These are phyloP conservation scores for Brachypalpus laphriformis DNA, from an alignment of 2,888 invertebrate species.

Conservation along the genomic window DNA sequence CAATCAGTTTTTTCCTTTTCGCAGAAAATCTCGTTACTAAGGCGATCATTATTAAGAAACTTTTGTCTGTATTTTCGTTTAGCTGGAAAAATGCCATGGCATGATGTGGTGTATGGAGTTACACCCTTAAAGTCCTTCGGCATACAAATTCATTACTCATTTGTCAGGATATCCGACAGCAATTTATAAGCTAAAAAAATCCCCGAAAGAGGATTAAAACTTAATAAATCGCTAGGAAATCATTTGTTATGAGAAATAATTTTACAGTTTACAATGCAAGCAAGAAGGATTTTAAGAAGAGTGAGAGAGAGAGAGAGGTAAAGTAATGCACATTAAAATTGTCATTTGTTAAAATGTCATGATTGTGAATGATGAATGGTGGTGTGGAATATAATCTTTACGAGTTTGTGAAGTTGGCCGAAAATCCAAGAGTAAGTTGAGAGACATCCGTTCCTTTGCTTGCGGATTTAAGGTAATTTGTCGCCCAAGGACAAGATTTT, in stretches of 20 bases:
- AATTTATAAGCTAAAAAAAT: slow-evolving; percentile 48
- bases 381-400: background rate
- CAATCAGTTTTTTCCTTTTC: slow-evolving; percentile 26
- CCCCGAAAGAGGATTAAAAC: slow-evolving; percentile 33
- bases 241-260: background rate
- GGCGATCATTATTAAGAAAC: background rate
- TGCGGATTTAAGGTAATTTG: too few relatives aligned
- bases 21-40: background rate
- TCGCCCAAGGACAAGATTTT: too few relatives aligned
- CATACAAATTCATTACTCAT: slow-evolving; percentile 46
- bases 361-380: background rate
- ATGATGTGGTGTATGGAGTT: background rate
- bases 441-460: background rate
- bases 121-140: background rate
- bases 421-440: background rate
- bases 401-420: background rate
- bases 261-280: slow-evolving; percentile 3
- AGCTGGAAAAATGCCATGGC: background rate
- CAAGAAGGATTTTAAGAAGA: background rate
- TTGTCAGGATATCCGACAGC: slow-evolving; percentile 60
- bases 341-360: background rate
- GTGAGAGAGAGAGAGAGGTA: too few relatives aligned
- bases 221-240: slow-evolving; percentile 41
- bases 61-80: background rate
- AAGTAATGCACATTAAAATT: background rate